These are phyloP conservation scores for Macrophya alboannulata DNA, from an alignment of 2,888 invertebrate species.

Conservation along the genomic window DNA sequence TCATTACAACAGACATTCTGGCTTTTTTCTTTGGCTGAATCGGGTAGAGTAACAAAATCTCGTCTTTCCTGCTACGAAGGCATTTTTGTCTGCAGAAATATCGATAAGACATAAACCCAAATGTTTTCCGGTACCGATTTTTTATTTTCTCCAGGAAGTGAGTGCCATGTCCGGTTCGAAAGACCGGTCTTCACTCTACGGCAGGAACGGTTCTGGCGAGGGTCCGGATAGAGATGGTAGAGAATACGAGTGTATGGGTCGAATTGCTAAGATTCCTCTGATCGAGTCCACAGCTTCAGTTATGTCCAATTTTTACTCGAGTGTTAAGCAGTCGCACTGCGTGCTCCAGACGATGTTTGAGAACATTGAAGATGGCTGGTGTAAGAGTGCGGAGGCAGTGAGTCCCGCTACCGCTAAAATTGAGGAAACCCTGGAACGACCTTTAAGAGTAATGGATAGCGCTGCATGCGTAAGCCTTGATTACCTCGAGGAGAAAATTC, in stretches of 20 bases:
- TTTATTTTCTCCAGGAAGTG: constrained; percentile 66
- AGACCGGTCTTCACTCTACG: constrained; percentile 57
- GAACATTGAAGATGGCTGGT: constrained; percentile 66
- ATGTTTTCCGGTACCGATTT: not conserved
- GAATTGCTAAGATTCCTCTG: constrained; percentile 66
- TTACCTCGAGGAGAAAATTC: constrained; percentile 78
- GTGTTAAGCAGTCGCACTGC: constrained; percentile 66
- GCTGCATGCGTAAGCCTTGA: constrained; percentile 78
- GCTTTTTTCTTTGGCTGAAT: not conserved
- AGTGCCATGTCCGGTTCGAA: constrained; percentile 67
- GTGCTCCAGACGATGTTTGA: constrained; percentile 66
- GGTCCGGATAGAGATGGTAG: constrained; percentile 51
- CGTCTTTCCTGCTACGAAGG: not conserved
- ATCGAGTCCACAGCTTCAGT: constrained; percentile 66
- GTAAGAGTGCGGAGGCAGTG: constrained; percentile 64
- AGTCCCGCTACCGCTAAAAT: constrained; percentile 68
- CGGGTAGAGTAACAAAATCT: not conserved
- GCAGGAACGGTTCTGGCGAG: constrained; percentile 40
- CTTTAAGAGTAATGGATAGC: constrained; percentile 69
- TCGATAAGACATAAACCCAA: not conserved
- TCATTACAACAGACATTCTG: not conserved
- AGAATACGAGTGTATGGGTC: constrained; percentile 61
- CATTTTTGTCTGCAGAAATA: not conserved
- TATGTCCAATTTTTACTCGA: constrained; percentile 66
- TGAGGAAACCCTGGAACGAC: constrained; percentile 77